phyloP scores from a whole-genome alignment of 2,888 invertebrate species.

The Drosophila pseudotakahashii region DNA sequence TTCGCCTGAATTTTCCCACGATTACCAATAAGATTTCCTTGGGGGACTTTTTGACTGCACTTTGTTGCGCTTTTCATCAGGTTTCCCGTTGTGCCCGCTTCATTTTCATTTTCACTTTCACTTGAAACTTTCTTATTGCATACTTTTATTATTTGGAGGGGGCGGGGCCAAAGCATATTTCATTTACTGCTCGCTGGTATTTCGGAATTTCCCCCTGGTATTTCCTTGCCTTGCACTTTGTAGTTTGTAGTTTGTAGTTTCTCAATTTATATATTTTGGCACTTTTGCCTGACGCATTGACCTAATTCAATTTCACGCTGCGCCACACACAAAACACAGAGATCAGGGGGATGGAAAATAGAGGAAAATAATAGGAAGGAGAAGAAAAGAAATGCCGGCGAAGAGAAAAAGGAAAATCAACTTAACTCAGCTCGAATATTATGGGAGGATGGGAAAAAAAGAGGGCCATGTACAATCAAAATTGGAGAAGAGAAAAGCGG shows the following conservation, averaged over 20 bases:
- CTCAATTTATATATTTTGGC: constrained; percentile 62
- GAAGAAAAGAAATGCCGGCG: constrained; percentile 20
- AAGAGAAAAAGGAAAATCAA: constrained; percentile 57
- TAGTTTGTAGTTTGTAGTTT: constrained; percentile 35
- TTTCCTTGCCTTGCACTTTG: constrained; percentile 31
- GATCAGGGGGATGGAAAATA: constrained; percentile 31
- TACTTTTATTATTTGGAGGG: neutral
- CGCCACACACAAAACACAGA: constrained; percentile 53
- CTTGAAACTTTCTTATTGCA: constrained; percentile 28
- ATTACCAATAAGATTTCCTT: neutral
- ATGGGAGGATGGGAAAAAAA: constrained; percentile 8
- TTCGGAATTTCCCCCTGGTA: constrained; percentile 20
- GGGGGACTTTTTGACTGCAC: constrained; percentile 3
- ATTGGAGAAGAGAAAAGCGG: constrained; percentile 8
- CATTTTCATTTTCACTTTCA: constrained; percentile 34
- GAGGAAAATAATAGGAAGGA: constrained; percentile 14
- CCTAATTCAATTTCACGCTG: constrained; percentile 76
- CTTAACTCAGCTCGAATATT: constrained; percentile 69
- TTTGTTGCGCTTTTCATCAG: constrained; percentile 33
- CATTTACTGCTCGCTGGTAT: constrained; percentile 47
- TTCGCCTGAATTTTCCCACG: neutral
- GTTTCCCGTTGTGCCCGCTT: constrained; percentile 6
- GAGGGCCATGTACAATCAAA: constrained; percentile 21
- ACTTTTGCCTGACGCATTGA: constrained; percentile 71
- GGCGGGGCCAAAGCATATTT: constrained; percentile 49